A percentile compares a stretch with the other conserved stretches of the same genome.
Evolutionary conservation across 2,113 vertebrate genomes (phyloP).

Genomic region (Corvus moneduloides): DNA sequence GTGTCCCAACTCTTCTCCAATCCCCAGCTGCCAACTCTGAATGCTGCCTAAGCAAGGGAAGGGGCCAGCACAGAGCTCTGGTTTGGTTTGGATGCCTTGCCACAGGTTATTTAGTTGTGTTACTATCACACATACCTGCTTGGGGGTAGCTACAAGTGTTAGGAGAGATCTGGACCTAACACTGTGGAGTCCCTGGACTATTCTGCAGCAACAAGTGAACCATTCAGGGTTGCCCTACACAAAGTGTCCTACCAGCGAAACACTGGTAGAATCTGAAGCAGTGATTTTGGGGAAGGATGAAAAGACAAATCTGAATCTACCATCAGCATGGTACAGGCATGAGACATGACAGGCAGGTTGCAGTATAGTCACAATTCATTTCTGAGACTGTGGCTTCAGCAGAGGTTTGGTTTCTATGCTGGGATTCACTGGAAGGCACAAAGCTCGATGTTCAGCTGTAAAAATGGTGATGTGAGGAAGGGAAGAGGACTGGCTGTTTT

Average conservation of each 20-base stretch:
- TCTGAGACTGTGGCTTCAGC: not conserved
- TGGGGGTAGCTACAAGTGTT: not conserved
- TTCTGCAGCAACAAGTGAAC: not conserved
- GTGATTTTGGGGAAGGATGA: not conserved
- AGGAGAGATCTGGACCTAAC: not conserved
- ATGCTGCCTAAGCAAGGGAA: not conserved
- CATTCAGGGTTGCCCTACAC: not conserved
- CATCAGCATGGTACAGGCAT: not conserved
- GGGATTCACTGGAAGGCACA: not conserved
- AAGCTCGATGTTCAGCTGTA: not conserved
- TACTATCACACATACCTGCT: not conserved
- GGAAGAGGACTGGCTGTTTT: not conserved
- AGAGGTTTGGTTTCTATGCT: not conserved
- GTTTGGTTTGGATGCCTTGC: not conserved
- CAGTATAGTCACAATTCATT: not conserved
- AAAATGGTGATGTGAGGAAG: not conserved
- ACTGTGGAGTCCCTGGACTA: not conserved
- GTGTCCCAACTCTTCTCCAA: not conserved
- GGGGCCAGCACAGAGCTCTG: not conserved
- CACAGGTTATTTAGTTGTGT: accelerated
- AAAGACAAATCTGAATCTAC: not conserved
- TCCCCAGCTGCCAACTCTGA: not conserved
- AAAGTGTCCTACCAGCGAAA: not conserved
- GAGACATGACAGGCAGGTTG: not conserved
- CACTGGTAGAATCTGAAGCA: not conserved